Evolutionary conservation across 2,888 invertebrate genomes (phyloP), one percentile per base, ranked within the genome.

Genomic region (Cephus pygmeus): DNA sequence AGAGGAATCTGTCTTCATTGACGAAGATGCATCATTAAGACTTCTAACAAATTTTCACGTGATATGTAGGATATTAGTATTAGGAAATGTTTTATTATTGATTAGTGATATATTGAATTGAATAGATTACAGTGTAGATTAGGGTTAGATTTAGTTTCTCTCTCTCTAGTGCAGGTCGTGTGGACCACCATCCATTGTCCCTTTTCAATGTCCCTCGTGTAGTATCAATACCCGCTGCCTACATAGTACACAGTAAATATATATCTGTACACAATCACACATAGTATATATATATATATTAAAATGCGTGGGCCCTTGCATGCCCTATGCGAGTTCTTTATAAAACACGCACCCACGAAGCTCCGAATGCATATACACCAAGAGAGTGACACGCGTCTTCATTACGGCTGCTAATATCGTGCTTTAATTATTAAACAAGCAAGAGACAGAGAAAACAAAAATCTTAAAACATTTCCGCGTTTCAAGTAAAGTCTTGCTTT

Each of bases 11-110:
- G 80, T 87, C 87, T 88, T 90, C 87, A 84, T 85, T 81, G 85
- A 87, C 85, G 87, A 88, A 88, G 87, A 86, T 86, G 84, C 83
- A 84, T 88, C 84, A 86, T 86, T 86, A 88, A 89, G 88, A 89
- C 88, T 89, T 86, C 84, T 88, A 87, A 88, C 82, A 89, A 86
- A 88, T 89, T 56, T 87, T 86, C 85, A 84, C 87, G 88, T 88
- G 87, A 88, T 89, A 89, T 84, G 82, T 83, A 83, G 85, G 83
- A 81, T 81, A 82, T 80, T 81, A 80, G 78, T 79, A 82, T 81
- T 81, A 79, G 79, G 81, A 79, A 69, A 82, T 76, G 80, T 81
- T 74, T 73, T 83, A 81, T 83, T 80, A 80, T 80, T 69, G 69
- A 76, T 68, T 80, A 80, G 77, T 79, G 75, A 56, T 23, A 56